A percentile compares a stretch with the other conserved stretches of the same genome.
Conservation (phyloP, 1,140 invertebrate genomes). For the Bombus confusus region DNA sequence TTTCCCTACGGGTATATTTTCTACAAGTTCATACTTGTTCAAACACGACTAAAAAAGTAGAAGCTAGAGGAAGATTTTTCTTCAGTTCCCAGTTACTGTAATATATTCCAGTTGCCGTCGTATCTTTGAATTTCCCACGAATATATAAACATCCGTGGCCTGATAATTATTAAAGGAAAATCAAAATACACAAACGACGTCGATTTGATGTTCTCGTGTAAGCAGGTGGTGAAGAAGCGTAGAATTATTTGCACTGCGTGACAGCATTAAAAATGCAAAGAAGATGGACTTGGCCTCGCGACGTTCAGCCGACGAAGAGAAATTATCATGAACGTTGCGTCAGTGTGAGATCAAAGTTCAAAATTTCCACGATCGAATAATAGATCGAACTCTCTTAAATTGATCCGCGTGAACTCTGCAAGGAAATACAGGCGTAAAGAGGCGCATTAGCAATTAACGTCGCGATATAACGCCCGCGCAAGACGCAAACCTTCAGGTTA, state of each 20-base stretch:
- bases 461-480: background rate
- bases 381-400: background rate
- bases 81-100: background rate
- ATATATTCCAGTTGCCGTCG: too few species aligned
- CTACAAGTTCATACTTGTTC: background rate
- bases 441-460: conserved; percentile 13
- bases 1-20: background rate
- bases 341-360: background rate
- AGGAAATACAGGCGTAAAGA: background rate
- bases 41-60: background rate
- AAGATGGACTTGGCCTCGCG: background rate
- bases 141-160: background rate
- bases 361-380: background rate
- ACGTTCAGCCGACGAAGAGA: background rate
- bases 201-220: background rate
- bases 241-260: background rate
- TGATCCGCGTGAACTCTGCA: too few species aligned
- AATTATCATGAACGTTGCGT: background rate
- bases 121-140: too few species aligned
- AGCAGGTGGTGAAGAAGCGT: background rate
- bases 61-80: background rate
- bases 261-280: background rate
- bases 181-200: background rate
- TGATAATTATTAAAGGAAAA: background rate
- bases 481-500: conserved; percentile 18